Evolutionary conservation across 2,113 vertebrate species (phyloP).

Genomic region (Stigmatopora nigra): DNA sequence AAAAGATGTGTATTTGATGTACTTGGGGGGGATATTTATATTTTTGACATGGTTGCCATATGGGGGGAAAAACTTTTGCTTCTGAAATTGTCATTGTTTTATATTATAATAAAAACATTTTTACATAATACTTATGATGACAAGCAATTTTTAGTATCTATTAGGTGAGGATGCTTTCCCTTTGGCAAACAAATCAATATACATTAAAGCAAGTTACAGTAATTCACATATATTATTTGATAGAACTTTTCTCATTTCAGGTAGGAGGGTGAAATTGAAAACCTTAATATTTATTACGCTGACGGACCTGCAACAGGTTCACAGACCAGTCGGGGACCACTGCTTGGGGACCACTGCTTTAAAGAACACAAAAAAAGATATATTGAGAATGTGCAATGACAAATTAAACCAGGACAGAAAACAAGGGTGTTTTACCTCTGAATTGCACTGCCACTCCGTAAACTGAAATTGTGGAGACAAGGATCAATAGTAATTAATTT

Average conservation of each 20-base stretch:
- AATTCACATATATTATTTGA: too few species aligned
- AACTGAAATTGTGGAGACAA: not conserved
- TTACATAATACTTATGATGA: not conserved
- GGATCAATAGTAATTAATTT: not conserved
- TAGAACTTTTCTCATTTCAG: too few species aligned
- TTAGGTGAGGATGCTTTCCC: too few species aligned
- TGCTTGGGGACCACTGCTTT: not conserved
- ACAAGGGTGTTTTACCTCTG: slow-evolving; percentile 61
- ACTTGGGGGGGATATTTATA: not conserved
- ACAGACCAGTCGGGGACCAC: too few species aligned
- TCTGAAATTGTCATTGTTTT: slow-evolving; percentile 15
- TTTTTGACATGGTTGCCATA: not conserved
- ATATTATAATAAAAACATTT: slow-evolving; percentile 17
- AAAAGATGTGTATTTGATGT: not conserved
- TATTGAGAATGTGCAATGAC: not conserved
- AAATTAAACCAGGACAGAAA: not conserved
- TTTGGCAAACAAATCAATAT: too few species aligned
- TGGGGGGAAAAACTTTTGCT: not conserved
- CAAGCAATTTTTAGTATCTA: not conserved
- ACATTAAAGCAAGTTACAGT: too few species aligned
- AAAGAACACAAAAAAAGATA: not conserved
- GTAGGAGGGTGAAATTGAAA: too few species aligned
- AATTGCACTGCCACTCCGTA: slow-evolving; percentile 27
- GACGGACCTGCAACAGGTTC: too few species aligned
- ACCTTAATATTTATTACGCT: too few species aligned